Evolutionary conservation across 2,888 invertebrate species (phyloP).

Genomic region (Ichneumon xanthorius): DNA sequence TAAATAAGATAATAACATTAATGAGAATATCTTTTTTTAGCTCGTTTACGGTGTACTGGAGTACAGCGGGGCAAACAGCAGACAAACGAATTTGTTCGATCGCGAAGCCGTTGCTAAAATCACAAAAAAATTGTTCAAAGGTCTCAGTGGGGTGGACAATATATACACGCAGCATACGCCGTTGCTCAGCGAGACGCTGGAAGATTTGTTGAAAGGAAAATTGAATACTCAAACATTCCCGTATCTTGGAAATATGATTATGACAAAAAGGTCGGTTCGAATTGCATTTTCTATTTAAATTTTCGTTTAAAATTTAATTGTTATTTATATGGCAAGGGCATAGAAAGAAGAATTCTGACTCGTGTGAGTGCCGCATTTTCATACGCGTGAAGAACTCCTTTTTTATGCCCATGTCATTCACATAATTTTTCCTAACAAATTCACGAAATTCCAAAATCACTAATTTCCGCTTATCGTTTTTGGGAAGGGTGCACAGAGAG

Average conservation of each 20-base stretch:
- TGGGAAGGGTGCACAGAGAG: too few relatives aligned
- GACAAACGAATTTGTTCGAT: slow-evolving; percentile 94
- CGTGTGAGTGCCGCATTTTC: too few relatives aligned
- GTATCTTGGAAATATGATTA: slow-evolving; percentile 88
- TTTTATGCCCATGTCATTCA: too few relatives aligned
- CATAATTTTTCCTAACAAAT: too few relatives aligned
- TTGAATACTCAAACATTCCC: slow-evolving; percentile 95
- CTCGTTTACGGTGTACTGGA: slow-evolving; percentile 90
- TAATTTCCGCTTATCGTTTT: too few relatives aligned
- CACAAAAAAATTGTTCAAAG: slow-evolving; percentile 95
- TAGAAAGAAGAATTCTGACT: too few relatives aligned
- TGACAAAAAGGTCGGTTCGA: slow-evolving; percentile 85
- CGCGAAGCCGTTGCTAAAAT: slow-evolving; percentile 94
- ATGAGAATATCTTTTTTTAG: slow-evolving; percentile 76
- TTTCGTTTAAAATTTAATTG: slow-evolving; percentile 65
- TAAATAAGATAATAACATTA: background rate
- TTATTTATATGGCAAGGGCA: too few relatives aligned
- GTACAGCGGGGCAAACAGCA: slow-evolving; percentile 93
- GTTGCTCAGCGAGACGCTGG: slow-evolving; percentile 93
- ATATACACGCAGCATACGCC: slow-evolving; percentile 99
- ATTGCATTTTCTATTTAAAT: slow-evolving; percentile 10
- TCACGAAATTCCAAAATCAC: too few relatives aligned
- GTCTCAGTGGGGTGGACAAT: slow-evolving; percentile 98
- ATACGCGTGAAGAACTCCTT: too few relatives aligned
- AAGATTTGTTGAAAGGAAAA: slow-evolving; percentile 95